A percentile compares a stretch with the other conserved stretches of the same genome.
phyloP scores from a whole-genome alignment of 2,113 vertebrate genomes.

The Neoarius graeffei region DNA sequence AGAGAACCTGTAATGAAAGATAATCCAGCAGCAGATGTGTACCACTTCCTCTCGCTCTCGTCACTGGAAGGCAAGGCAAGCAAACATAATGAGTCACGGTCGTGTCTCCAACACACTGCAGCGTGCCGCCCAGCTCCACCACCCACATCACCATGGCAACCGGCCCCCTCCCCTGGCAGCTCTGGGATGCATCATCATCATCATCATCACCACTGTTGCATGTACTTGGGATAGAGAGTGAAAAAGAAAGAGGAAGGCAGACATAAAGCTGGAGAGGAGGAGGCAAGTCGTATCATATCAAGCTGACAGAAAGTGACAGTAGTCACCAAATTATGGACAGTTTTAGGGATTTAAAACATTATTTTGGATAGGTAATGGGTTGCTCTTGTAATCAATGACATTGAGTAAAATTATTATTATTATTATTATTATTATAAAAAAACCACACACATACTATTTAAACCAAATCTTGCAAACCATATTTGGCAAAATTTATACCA shows the following conservation, averaged over 20 bases:
- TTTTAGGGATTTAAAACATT: not conserved
- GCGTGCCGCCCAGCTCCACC: constrained; percentile 37
- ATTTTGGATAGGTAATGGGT: not conserved
- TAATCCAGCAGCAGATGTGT: constrained; percentile 51
- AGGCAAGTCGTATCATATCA: not conserved
- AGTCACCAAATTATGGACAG: not conserved
- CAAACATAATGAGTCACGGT: constrained; percentile 63
- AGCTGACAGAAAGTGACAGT: not conserved
- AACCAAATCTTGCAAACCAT: too few species aligned
- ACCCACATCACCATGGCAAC: constrained; percentile 58
- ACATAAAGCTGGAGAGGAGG: not conserved
- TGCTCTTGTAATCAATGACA: not conserved
- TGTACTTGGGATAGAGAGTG: constrained; percentile 35
- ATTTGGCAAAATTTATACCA: too few species aligned
- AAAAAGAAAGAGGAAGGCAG: constrained; percentile 44
- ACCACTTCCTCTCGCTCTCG: constrained; percentile 46
- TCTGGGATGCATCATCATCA: constrained; percentile 57
- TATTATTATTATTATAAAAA: not conserved
- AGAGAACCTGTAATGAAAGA: constrained; percentile 47
- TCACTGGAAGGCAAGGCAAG: constrained; percentile 55
- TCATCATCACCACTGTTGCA: constrained; percentile 51
- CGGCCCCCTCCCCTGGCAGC: constrained; percentile 55
- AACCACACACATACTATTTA: not conserved
- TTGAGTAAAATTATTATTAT: not conserved
- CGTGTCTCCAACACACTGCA: constrained; percentile 48